Percentiles rank a stretch among this genome's conserved stretches.
phyloP scores from a whole-genome alignment of 2,888 invertebrate genomes.

The Andrena bucephala region DNA sequence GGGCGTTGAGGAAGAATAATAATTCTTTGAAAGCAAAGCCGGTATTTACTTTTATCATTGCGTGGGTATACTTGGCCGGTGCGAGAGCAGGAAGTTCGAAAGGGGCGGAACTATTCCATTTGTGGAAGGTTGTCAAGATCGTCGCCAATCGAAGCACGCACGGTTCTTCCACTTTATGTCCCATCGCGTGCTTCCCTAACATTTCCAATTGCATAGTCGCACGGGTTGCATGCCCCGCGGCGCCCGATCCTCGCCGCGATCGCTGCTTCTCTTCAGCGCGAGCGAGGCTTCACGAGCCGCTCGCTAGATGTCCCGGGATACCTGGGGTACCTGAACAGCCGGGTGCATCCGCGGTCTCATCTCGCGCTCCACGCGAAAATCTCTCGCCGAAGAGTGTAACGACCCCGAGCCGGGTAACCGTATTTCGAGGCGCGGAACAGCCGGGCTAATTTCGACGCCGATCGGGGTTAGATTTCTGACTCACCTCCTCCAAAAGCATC shows the following conservation, averaged over 20 bases:
- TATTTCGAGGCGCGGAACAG: not conserved
- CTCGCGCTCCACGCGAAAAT: not conserved
- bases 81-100: too few species aligned
- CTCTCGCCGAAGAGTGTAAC: not conserved
- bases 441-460: too few species aligned
- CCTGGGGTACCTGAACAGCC: constrained; percentile 31
- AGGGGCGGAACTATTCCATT: too few species aligned
- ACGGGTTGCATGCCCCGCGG: not conserved
- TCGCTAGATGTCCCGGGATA: constrained; percentile 56
- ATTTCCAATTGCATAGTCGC: not conserved
- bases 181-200: not conserved
- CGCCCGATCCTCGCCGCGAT: not conserved
- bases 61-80: too few species aligned
- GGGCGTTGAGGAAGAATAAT: too few species aligned
- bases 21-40: too few species aligned
- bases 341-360: not conserved
- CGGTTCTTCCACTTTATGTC: too few species aligned
- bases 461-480: not conserved
- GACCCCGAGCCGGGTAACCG: not conserved
- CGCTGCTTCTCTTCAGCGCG: constrained; percentile 6
- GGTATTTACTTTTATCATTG: too few species aligned
- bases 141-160: too few species aligned
- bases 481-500: constrained; percentile 16
- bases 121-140: too few species aligned
- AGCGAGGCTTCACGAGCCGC: constrained; percentile 22